Percentiles rank a stretch among this genome's conserved stretches.
Conservation (phyloP, 2,888 invertebrate genomes). For the Drosophila recens region DNA sequence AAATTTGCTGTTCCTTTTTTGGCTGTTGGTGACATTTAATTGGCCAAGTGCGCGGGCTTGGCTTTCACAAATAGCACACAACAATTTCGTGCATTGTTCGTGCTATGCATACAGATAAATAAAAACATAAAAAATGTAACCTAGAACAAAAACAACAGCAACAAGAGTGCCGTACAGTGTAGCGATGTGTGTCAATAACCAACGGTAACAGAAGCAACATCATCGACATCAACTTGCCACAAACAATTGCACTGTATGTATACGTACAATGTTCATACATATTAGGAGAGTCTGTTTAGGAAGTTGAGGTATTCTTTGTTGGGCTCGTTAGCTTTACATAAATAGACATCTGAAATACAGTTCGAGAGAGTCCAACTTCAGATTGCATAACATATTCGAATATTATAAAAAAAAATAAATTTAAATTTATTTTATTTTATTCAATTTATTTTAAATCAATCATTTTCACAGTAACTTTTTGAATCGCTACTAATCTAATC, state of each 20-base stretch:
- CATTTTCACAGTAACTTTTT: no score
- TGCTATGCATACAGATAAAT: constrained; percentile 67
- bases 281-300: constrained; percentile 10
- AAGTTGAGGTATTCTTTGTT: neutral
- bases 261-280: constrained; percentile 3
- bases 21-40: constrained; percentile 52
- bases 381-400: neutral
- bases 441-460: neutral
- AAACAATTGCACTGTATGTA: constrained; percentile 46
- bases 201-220: constrained; percentile 32
- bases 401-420: no score
- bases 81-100: constrained; percentile 47
- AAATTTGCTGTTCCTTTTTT: constrained; percentile 25
- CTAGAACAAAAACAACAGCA: constrained; percentile 26
- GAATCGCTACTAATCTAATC: neutral
- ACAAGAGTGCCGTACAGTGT: constrained; percentile 3
- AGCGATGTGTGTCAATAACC: constrained; percentile 44
- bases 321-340: constrained; percentile 1
- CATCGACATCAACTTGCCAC: constrained; percentile 39
- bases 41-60: constrained; percentile 66
- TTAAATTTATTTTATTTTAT: no score
- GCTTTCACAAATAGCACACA: constrained; percentile 70
- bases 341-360: constrained; percentile 6
- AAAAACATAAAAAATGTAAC: neutral
- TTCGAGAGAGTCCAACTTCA: neutral